These are phyloP conservation scores for Chrysolophus pictus DNA, from an alignment of 2,797 vertebrate genomes.

Conservation along the genomic window DNA sequence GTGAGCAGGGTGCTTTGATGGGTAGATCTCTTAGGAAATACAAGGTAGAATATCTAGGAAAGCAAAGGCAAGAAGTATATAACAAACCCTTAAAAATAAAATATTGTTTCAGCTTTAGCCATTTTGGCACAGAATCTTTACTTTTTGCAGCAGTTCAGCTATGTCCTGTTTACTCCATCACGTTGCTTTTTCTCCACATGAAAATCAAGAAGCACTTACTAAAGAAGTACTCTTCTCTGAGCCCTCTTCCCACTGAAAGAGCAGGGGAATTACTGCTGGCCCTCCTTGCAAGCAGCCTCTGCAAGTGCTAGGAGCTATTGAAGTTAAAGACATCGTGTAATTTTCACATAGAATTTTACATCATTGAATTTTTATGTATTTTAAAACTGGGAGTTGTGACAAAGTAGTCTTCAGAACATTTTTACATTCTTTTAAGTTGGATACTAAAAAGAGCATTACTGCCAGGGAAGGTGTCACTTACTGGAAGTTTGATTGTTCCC, in stretches of 20 bases:
- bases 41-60: neutral
- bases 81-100: neutral
- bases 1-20: neutral
- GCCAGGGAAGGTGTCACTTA: neutral
- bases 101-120: neutral
- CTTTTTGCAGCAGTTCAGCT: neutral
- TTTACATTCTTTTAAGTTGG: neutral
- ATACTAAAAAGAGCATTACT: neutral
- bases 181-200: neutral
- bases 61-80: neutral
- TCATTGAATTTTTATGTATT: neutral
- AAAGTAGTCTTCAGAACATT: neutral
- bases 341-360: neutral
- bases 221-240: neutral
- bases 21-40: neutral
- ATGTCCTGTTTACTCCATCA: rapidly evolving
- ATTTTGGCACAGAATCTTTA: neutral
- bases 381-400: neutral
- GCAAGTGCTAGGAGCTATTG: neutral
- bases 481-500: neutral
- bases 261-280: neutral
- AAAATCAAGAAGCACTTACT: neutral
- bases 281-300: neutral
- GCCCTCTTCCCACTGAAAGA: neutral
- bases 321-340: neutral